Evolutionary conservation across 2,113 vertebrate species (phyloP).

Genomic region (Cercocebus atys): DNA sequence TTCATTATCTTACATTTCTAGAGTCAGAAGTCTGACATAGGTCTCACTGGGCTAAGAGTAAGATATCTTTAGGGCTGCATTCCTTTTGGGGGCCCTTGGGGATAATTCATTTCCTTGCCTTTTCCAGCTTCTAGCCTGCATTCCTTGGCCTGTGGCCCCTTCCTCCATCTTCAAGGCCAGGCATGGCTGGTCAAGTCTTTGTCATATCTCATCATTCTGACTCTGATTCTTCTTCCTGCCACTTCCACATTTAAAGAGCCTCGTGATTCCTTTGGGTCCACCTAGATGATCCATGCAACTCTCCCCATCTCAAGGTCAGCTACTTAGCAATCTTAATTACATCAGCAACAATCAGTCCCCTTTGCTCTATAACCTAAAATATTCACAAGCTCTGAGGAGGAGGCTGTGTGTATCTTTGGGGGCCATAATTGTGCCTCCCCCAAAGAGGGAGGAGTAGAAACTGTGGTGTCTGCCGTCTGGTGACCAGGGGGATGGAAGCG

Average conservation of each 20-base stretch:
- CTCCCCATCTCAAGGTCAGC: neutral
- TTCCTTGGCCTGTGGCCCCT: neutral
- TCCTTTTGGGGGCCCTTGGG: neutral
- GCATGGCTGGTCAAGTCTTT: neutral
- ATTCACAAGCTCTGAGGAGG: neutral
- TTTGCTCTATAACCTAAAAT: neutral
- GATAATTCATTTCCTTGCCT: neutral
- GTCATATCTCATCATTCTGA: neutral
- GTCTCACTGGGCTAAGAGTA: neutral
- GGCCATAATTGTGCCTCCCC: neutral
- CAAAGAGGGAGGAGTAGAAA: neutral
- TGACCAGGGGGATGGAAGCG: neutral
- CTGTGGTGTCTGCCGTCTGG: neutral
- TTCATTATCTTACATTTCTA: neutral
- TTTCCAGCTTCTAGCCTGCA: neutral
- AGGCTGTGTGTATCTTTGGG: neutral
- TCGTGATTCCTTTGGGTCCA: neutral
- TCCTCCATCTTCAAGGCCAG: neutral
- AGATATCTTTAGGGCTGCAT: neutral
- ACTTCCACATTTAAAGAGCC: neutral
- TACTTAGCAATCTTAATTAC: neutral
- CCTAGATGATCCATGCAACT: neutral
- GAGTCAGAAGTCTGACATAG: neutral
- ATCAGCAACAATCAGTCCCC: neutral
- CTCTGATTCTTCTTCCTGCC: neutral